These are phyloP conservation scores for Drosophila repleta DNA, from an alignment of 1,140 invertebrate species.

Conservation along the genomic window DNA sequence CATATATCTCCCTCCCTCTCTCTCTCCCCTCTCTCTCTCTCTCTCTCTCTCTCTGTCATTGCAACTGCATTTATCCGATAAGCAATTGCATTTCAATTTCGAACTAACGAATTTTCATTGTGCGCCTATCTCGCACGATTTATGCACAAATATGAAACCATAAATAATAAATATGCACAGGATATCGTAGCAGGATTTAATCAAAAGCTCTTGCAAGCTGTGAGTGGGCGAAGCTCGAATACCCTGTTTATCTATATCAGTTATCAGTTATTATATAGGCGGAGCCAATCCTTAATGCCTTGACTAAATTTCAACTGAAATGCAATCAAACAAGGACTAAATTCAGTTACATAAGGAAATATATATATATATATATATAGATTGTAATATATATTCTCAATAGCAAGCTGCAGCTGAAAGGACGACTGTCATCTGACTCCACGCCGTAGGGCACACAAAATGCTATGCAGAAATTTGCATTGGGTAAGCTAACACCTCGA, in stretches of 20 bases:
- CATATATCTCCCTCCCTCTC: too few relatives aligned
- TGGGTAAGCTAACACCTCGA: conserved; percentile 28
- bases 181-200: background rate
- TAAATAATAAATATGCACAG: conserved; percentile 4
- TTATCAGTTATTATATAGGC: too few relatives aligned
- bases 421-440: background rate
- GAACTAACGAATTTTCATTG: background rate
- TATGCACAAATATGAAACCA: conserved; percentile 5
- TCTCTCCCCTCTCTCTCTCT: too few relatives aligned
- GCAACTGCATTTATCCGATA: background rate
- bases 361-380: too few relatives aligned
- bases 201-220: background rate
- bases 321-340: too few relatives aligned
- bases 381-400: background rate
- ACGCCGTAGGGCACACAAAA: background rate
- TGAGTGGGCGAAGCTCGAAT: background rate
- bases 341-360: too few relatives aligned
- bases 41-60: background rate
- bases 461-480: conserved; percentile 19
- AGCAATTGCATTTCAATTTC: conserved; percentile 2
- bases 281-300: too few relatives aligned
- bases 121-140: background rate
- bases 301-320: too few relatives aligned
- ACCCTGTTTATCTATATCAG: background rate
- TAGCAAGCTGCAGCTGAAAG: background rate